A percentile compares a stretch with the other conserved stretches of the same genome.
These are phyloP conservation scores for Trichogramma evanescens DNA, from an alignment of 2,888 invertebrate genomes.

Conservation along the genomic window DNA sequence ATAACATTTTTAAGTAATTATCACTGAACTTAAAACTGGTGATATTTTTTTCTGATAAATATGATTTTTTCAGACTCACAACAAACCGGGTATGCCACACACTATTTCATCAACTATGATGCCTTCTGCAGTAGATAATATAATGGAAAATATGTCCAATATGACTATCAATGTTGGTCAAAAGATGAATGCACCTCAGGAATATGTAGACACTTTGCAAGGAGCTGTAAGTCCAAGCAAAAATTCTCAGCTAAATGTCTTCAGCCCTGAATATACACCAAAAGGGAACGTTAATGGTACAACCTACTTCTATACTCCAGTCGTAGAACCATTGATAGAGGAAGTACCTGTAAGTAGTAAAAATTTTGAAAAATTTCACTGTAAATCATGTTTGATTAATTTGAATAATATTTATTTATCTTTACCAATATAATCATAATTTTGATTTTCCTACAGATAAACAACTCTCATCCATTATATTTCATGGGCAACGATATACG, in stretches of 20 bases:
- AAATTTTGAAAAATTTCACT: no score
- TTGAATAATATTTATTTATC: no score
- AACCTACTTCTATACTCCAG: slow-evolving; percentile 78
- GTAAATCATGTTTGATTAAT: no score
- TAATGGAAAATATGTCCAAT: slow-evolving; percentile 44
- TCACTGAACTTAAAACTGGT: no score
- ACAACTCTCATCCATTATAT: no score
- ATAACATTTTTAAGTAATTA: no score
- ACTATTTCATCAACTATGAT: slow-evolving; percentile 28
- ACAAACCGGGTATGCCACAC: slow-evolving; percentile 35
- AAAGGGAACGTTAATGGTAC: slow-evolving; percentile 91
- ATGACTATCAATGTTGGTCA: slow-evolving; percentile 43
- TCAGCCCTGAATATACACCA: slow-evolving; percentile 46
- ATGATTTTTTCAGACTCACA: slow-evolving; percentile 35
- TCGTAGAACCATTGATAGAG: slow-evolving; percentile 26
- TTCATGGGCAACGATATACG: slow-evolving; percentile 48
- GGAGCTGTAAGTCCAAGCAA: no score
- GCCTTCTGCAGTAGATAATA: slow-evolving; percentile 2
- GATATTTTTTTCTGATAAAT: no score
- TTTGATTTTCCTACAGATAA: no score
- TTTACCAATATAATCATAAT: no score
- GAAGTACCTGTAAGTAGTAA: not conserved
- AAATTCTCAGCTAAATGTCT: slow-evolving; percentile 23
- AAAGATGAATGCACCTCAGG: slow-evolving; percentile 40
- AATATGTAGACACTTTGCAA: no score